Evolutionary conservation across 2,113 vertebrate genomes (phyloP).

Genomic region (Empidonax traillii): DNA sequence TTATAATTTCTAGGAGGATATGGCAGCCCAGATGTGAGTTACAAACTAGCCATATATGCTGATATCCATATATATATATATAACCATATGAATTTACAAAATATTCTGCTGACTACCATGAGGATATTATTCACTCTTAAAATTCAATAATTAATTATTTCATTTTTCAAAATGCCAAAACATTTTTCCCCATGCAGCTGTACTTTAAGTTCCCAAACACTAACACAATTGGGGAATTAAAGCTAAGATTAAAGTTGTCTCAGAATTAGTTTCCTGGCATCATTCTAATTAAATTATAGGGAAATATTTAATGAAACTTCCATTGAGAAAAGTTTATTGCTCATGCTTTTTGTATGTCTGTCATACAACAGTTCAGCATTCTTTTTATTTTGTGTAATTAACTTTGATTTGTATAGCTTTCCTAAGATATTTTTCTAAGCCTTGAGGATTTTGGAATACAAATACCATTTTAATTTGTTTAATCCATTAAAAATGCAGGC

Average conservation of each 20-base stretch:
- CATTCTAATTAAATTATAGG: constrained; percentile 12
- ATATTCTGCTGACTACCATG: neutral
- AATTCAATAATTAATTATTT: neutral
- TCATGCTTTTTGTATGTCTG: neutral
- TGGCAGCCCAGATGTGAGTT: neutral
- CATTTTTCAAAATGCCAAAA: neutral
- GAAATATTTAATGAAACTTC: neutral
- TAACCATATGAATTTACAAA: neutral
- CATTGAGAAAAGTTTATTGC: constrained; percentile 1
- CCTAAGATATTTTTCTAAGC: neutral
- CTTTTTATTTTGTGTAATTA: constrained; percentile 2
- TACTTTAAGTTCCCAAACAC: neutral
- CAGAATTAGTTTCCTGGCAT: neutral
- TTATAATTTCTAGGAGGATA: neutral
- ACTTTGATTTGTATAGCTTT: neutral
- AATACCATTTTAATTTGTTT: neutral
- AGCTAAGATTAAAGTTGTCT: neutral
- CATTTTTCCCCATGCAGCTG: neutral
- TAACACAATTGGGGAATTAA: neutral
- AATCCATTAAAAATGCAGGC: neutral
- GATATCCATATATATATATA: neutral
- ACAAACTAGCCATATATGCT: neutral
- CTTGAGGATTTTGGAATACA: neutral
- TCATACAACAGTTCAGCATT: neutral
- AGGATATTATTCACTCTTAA: neutral